Base-by-base conservation (phyloP, 1,140 invertebrate genomes). In the Mercenaria mercenaria region DNA sequence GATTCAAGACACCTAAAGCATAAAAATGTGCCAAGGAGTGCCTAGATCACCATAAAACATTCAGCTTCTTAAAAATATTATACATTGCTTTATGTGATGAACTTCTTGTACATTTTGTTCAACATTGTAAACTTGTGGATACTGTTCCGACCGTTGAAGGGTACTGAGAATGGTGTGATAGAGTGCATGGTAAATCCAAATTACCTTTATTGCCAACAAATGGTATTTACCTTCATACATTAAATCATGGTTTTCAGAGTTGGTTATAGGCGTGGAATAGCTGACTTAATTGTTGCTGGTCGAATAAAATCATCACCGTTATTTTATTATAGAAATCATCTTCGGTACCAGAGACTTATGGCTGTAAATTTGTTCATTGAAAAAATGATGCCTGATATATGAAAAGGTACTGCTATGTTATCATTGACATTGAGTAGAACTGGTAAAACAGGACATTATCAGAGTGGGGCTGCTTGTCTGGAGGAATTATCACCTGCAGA, bases 361-460 rank as follows among this genome's bases (percentile, higher is more conserved):
- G 56, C 81, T 13, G 4, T 84, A 11, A 67, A 84, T 67, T 43
- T n/a, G 23, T 90, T 39, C 56, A 84, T 90, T 13, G 77, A 87
- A 37, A 23, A 47, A 43, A 82, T 90, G 64, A 87, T 87, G 83
- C 89, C 77, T 81, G 32, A 81, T 41, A 37, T 37, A 11, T 23
- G 81, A 1, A 72, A 43, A 47, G 52, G 61, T 0, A 37, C 47
- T 23, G n/a, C 61, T 4, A 23, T 41, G 29, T 43, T 32, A 37
- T 90, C 89, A 13, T 50, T 37, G 4, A 82, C 83, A 29, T 26
- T 87, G 20, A 81, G 67, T 29, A 67, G 89, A 37, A 90, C 74
- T n/a, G 47, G 59, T 4, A 90, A 90, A 37, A 50, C 23, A 26
- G 89, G 76, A 0, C 83, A 90, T 32, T 87, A 90, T 34, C 83